Evolutionary conservation across 2,797 vertebrate species (phyloP).

Genomic region (Danio tinwini): DNA sequence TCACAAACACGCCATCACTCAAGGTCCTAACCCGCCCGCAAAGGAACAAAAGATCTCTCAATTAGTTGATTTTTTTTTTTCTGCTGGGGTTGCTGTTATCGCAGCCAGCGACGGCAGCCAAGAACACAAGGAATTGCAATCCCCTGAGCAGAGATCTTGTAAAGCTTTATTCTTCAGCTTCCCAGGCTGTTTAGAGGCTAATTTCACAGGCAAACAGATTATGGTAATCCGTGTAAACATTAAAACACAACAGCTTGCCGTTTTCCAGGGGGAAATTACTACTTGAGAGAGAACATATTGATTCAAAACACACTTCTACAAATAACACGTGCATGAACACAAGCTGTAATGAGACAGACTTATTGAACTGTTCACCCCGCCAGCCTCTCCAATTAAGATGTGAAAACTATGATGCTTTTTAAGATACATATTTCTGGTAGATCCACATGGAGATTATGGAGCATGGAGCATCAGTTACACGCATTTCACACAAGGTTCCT

Average conservation of each 20-base stretch:
- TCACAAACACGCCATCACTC: constrained; percentile 46
- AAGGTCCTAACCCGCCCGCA: constrained; percentile 59
- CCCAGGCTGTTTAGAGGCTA: constrained; percentile 81
- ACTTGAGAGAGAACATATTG: constrained; percentile 79
- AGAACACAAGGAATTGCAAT: constrained; percentile 62
- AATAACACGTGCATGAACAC: constrained; percentile 77
- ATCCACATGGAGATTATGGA: constrained; percentile 15
- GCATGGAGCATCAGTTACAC: background rate
- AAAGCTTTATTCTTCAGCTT: constrained; percentile 75
- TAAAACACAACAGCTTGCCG: constrained; percentile 82
- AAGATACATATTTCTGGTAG: constrained; percentile 31
- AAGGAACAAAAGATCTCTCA: constrained; percentile 56
- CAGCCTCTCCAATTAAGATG: constrained; percentile 54
- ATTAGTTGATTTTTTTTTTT: constrained; percentile 65
- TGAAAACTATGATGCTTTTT: constrained; percentile 46
- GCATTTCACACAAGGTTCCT: background rate
- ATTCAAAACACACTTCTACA: constrained; percentile 74
- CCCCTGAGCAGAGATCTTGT: constrained; percentile 73
- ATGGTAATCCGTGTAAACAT: constrained; percentile 87
- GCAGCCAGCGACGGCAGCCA: constrained; percentile 66
- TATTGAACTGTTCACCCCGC: constrained; percentile 68
- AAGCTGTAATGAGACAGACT: constrained; percentile 75
- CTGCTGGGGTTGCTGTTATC: constrained; percentile 70
- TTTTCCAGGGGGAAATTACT: constrained; percentile 81
- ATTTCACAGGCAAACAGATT: constrained; percentile 87